These are phyloP conservation scores for Sebastes oblongus DNA, from an alignment of 2,797 vertebrate species.

Conservation along the genomic window DNA sequence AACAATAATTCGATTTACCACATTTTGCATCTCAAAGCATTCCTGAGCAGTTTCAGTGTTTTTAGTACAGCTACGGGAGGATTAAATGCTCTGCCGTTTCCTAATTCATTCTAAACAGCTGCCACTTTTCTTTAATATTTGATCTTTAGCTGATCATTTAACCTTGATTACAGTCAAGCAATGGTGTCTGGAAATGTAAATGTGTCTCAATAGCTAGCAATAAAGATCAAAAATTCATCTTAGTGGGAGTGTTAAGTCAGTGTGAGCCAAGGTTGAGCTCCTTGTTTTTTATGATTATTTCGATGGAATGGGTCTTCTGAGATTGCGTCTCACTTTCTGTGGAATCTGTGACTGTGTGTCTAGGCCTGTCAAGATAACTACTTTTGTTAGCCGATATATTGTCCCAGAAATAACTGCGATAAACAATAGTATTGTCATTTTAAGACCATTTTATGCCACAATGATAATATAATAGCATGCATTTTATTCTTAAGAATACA, in stretches of 20 bases:
- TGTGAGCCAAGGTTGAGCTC: background rate
- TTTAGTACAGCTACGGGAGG: conserved; percentile 15
- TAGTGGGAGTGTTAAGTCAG: background rate
- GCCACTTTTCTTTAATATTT: conserved; percentile 21
- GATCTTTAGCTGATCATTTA: conserved; percentile 27
- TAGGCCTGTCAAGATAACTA: background rate
- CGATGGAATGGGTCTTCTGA: background rate
- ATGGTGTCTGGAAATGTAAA: background rate
- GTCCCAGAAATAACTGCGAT: background rate
- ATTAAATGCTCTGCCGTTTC: conserved; percentile 12
- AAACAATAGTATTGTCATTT: background rate
- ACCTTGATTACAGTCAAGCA: conserved; percentile 24
- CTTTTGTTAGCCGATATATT: background rate
- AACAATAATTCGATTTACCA: conserved; percentile 50
- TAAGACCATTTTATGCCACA: no score
- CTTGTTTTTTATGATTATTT: background rate
- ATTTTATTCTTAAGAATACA: background rate
- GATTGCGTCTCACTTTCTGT: background rate
- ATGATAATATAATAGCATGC: background rate
- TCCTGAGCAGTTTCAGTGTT: conserved; percentile 31
- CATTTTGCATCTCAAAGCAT: conserved; percentile 42
- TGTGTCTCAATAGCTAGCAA: conserved; percentile 6
- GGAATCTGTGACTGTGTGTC: background rate
- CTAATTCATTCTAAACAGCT: conserved; percentile 36
- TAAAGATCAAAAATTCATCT: background rate